Evolutionary conservation across 2,797 vertebrate genomes (phyloP).

Genomic region (Cirrhinus molitorella): DNA sequence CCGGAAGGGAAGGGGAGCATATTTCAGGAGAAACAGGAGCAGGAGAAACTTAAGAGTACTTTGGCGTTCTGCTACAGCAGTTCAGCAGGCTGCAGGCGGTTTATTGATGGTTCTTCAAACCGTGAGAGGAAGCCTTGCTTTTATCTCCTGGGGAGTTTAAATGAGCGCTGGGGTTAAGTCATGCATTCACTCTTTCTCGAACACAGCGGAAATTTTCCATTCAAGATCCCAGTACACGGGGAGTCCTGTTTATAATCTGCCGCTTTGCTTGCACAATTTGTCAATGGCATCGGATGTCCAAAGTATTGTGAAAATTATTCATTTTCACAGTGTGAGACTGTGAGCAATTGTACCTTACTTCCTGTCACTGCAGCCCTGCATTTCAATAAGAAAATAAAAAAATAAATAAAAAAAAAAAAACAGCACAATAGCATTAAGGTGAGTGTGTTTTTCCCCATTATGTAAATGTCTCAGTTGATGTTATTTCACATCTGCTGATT

Average conservation of each 20-base stretch:
- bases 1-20: neutral
- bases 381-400: conserved; percentile 32
- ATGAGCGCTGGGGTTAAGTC: conserved; percentile 34
- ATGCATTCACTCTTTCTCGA: conserved; percentile 11
- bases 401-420: conserved; percentile 19
- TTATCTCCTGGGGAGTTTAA: conserved; percentile 44
- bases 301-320: conserved; percentile 50
- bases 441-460: conserved; percentile 15
- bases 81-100: conserved; percentile 34
- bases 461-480: conserved; percentile 12
- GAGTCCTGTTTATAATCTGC: conserved; percentile 50
- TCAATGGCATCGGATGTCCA: conserved; percentile 49
- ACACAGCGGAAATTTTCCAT: conserved; percentile 40
- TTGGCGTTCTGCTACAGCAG: conserved; percentile 21
- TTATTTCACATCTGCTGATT: conserved; percentile 22
- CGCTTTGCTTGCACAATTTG: conserved; percentile 51
- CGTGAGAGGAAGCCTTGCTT: conserved; percentile 11
- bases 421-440: neutral
- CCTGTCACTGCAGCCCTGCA: conserved; percentile 6
- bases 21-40: conserved; percentile 35
- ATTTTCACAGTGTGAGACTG: conserved; percentile 55
- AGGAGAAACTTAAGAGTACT: conserved; percentile 31
- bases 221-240: conserved; percentile 34
- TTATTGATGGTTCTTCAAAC: conserved; percentile 51
- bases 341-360: conserved; percentile 27